Evolutionary conservation across 2,113 vertebrate genomes (phyloP), one percentile per base, ranked within the genome.

Genomic region (Cynoglossus semilaevis): DNA sequence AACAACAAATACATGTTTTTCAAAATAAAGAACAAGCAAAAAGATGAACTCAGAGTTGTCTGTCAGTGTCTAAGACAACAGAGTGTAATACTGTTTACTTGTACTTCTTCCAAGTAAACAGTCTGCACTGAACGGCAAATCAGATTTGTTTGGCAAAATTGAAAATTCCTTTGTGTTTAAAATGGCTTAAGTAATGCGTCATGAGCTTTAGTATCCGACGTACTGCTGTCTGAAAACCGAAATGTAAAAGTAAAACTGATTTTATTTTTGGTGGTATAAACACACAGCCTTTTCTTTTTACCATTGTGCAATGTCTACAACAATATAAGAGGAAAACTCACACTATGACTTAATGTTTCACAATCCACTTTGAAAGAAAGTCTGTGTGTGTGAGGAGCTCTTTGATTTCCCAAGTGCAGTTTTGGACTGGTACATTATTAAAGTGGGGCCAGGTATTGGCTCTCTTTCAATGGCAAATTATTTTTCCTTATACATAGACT

Each of bases 201-300:
- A 56, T 57, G 49, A 60, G 51, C 63, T 68, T 58, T 67, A 29
- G 43, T 44, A n/a, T 34, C 52, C 58, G 52, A 44, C 48, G 43
- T 29, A 29, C 22, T 4, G 22, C 22, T 29, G 22, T 29, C 22
- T 29, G 22, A 29, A 29, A 29, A 29, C 22, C 22, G 6, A 2
- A 29, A 29, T 6, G 6, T 29, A 29, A 29, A 29, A 29, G 22
- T 29, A 2, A 29, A 6, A 2, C 37, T 58, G 53, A 50, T 34
- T 50, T 63, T 69, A 19, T 58, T 67, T 68, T 63, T 63, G 2
- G 45, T 11, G 46, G 34, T 1, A 0, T 40, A 22, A 58, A n/a
- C 45, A 22, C 12, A 41, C 18, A 15, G 5, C 14, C 12, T 18
- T 1, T 35, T 11, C 40, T 9, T 9, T 17, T 45, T 40, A 18